Percentiles rank a stretch among this genome's conserved stretches.
Conservation (phyloP, 2,888 invertebrate species). For the Peribatodes rhomboidaria region DNA sequence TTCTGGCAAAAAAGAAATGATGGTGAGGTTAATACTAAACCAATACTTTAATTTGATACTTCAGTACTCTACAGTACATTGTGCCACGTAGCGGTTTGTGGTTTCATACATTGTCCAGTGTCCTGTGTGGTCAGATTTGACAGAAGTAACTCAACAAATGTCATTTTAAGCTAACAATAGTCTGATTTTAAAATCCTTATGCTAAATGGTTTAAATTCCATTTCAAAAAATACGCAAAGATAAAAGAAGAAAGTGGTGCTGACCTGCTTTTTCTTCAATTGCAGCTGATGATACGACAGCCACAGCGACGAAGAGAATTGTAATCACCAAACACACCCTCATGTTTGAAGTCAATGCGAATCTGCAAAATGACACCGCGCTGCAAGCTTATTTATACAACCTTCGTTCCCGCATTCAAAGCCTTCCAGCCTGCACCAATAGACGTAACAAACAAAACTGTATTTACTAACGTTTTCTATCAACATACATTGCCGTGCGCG, state of each 20-base stretch:
- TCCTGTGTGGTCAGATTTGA: too few relatives aligned
- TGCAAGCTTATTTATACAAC: conserved; percentile 63
- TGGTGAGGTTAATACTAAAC: neutral
- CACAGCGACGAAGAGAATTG: conserved; percentile 52
- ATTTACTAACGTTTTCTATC: conserved; percentile 33
- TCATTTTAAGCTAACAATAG: too few relatives aligned
- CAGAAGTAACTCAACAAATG: too few relatives aligned
- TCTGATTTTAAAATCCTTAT: too few relatives aligned
- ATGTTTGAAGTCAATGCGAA: conserved; percentile 56
- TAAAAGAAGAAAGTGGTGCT: neutral
- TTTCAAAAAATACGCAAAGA: neutral
- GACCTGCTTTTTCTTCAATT: conserved; percentile 42
- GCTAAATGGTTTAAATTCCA: too few relatives aligned
- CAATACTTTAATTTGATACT: neutral
- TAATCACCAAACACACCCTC: conserved; percentile 60
- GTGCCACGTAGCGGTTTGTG: too few relatives aligned
- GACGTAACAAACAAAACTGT: conserved; percentile 34
- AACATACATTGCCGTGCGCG: conserved; percentile 51
- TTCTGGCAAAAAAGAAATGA: conserved; percentile 42
- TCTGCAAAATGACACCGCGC: conserved; percentile 52
- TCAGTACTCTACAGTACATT: too few relatives aligned
- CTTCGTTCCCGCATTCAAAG: conserved; percentile 48
- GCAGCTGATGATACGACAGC: conserved; percentile 43
- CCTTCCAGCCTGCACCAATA: conserved; percentile 42
- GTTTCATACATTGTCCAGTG: too few relatives aligned